Evolutionary conservation across 2,113 vertebrate genomes (phyloP).

Genomic region (Menura novaehollandiae): DNA sequence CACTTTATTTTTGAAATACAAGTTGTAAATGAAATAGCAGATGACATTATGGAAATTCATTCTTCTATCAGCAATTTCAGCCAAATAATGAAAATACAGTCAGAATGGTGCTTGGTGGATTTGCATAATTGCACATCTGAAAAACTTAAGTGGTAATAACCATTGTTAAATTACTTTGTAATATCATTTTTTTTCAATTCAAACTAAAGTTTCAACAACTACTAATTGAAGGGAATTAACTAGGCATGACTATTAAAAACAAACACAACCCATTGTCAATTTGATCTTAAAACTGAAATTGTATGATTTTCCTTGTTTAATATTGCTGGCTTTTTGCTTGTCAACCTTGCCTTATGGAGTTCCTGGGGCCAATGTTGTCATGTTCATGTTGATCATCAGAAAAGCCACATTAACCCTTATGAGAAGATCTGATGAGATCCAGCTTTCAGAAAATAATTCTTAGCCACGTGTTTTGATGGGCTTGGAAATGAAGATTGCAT

Average conservation of each 20-base stretch:
- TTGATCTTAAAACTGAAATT: neutral
- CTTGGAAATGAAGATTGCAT: neutral
- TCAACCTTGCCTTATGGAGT: neutral
- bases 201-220: neutral
- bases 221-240: neutral
- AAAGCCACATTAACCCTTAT: neutral
- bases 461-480: neutral
- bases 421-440: neutral
- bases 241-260: neutral
- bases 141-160: constrained; percentile 1
- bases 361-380: neutral
- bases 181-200: neutral
- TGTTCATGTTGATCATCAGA: neutral
- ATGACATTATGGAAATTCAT: neutral
- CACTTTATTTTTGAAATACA: neutral
- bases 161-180: constrained; percentile 9
- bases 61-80: neutral
- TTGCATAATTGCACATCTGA: neutral
- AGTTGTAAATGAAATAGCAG: neutral
- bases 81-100: neutral
- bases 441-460: neutral
- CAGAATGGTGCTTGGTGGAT: neutral
- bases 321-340: neutral
- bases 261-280: neutral
- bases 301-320: neutral